A percentile compares a stretch with the other conserved stretches of the same genome.
Conservation (phyloP, 2,113 vertebrate species). For the Brachyhypopomus occidentalis region DNA sequence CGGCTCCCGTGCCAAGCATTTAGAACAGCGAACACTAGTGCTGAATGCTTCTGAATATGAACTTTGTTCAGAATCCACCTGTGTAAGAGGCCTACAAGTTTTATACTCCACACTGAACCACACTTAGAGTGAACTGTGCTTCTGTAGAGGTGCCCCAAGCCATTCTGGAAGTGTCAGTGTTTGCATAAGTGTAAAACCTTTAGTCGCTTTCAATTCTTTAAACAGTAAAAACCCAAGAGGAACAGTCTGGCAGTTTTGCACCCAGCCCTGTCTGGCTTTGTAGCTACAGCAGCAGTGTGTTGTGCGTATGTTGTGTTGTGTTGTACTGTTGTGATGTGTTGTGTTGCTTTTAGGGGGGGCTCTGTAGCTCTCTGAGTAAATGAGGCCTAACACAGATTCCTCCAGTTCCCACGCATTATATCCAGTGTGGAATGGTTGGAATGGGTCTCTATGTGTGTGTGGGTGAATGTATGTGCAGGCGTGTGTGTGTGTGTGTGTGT, state of each 20-base stretch:
- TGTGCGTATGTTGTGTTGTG: constrained; percentile 50
- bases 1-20: not conserved
- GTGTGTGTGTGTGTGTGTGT: constrained; percentile 21
- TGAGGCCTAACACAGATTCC: constrained; percentile 72
- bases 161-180: not conserved
- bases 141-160: too few species aligned
- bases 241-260: constrained; percentile 65
- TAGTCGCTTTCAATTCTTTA: constrained; percentile 51
- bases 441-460: constrained; percentile 18
- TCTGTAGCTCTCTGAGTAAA: constrained; percentile 70
- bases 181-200: constrained; percentile 43
- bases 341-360: constrained; percentile 66
- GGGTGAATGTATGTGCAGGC: constrained; percentile 4
- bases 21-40: too few species aligned
- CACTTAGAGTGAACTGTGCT: not conserved
- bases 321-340: not conserved
- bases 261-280: constrained; percentile 45
- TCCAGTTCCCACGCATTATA: constrained; percentile 59
- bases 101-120: too few species aligned
- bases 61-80: too few species aligned
- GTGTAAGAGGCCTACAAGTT: too few species aligned
- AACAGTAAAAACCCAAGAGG: constrained; percentile 20
- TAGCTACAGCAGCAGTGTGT: constrained; percentile 58
- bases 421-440: not conserved
- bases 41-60: too few species aligned